These are phyloP conservation scores for Limosa lapponica DNA, from an alignment of 2,797 vertebrate species.

Conservation along the genomic window DNA sequence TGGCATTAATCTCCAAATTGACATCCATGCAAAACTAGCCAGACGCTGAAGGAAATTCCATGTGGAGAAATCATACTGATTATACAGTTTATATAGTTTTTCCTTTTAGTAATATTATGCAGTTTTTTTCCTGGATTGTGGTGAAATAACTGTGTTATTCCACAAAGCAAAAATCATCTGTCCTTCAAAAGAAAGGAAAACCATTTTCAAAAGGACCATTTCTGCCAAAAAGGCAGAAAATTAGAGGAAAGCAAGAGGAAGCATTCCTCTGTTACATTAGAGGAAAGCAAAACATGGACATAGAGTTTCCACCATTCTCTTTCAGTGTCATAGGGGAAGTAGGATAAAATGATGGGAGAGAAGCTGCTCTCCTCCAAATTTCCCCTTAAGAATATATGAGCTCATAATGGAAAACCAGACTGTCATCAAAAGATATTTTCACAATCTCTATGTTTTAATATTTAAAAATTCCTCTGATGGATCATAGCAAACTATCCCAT, in stretches of 20 bases:
- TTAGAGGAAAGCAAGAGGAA: too few species aligned
- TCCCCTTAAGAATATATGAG: conserved; percentile 62
- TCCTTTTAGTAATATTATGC: neutral
- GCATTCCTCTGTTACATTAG: neutral
- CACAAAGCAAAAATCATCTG: neutral
- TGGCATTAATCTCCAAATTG: neutral
- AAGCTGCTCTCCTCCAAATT: conserved; percentile 51
- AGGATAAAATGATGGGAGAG: conserved; percentile 42
- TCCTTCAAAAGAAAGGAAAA: neutral
- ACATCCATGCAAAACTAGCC: neutral
- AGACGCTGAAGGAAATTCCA: neutral
- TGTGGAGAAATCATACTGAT: neutral
- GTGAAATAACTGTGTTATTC: neutral
- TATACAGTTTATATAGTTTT: neutral
- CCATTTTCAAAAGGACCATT: neutral
- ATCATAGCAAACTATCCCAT: conserved; percentile 38
- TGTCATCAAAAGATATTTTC: conserved; percentile 57
- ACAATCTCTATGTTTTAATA: conserved; percentile 63
- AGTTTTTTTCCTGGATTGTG: neutral
- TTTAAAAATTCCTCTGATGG: conserved; percentile 63
- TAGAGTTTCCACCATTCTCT: conserved; percentile 13
- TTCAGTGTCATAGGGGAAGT: conserved; percentile 60
- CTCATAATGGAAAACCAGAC: conserved; percentile 69
- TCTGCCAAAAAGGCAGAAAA: neutral
- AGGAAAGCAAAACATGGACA: neutral